A percentile compares a stretch with the other conserved stretches of the same genome.
phyloP scores from a whole-genome alignment of 1,140 invertebrate species.

The Daktulosphaira vitifoliae region DNA sequence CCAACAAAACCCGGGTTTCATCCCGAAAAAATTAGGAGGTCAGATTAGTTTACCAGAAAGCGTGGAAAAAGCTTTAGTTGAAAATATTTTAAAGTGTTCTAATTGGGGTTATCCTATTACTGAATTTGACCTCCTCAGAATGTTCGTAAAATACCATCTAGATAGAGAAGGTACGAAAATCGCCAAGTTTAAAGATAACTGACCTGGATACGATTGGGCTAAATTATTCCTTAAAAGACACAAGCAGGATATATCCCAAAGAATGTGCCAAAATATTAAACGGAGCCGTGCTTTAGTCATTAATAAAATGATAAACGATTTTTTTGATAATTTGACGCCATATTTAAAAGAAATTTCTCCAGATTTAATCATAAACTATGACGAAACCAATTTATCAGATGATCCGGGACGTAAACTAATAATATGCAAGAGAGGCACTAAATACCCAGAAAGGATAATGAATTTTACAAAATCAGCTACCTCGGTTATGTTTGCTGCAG shows the following conservation, averaged over 20 bases:
- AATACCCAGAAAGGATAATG: slow-evolving; percentile 31
- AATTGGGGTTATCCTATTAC: slow-evolving; percentile 32
- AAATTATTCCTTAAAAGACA: slow-evolving; percentile 29
- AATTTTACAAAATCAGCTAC: slow-evolving; percentile 31
- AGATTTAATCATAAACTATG: slow-evolving; percentile 44
- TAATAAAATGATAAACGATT: slow-evolving; percentile 37
- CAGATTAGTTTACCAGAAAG: neutral
- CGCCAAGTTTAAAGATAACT: slow-evolving; percentile 29
- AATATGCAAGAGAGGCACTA: slow-evolving; percentile 29
- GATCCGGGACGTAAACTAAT: slow-evolving; percentile 32
- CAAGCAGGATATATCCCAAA: neutral
- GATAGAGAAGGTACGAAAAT: slow-evolving; percentile 16
- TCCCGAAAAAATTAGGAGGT: neutral
- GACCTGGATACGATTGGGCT: slow-evolving; percentile 23
- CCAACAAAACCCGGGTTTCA: neutral
- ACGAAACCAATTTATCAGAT: slow-evolving; percentile 42
- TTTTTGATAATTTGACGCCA: slow-evolving; percentile 40
- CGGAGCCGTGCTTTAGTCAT: slow-evolving; percentile 32
- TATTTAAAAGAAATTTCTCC: slow-evolving; percentile 40
- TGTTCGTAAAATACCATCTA: slow-evolving; percentile 1
- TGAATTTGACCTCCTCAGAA: slow-evolving; percentile 7
- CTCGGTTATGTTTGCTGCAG: slow-evolving; percentile 34
- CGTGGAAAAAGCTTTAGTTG: slow-evolving; percentile 26
- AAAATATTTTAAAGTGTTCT: slow-evolving; percentile 11
- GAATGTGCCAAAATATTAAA: slow-evolving; percentile 32